Evolutionary conservation across 2,113 vertebrate genomes (phyloP).

Genomic region (Elaphurus davidianus): DNA sequence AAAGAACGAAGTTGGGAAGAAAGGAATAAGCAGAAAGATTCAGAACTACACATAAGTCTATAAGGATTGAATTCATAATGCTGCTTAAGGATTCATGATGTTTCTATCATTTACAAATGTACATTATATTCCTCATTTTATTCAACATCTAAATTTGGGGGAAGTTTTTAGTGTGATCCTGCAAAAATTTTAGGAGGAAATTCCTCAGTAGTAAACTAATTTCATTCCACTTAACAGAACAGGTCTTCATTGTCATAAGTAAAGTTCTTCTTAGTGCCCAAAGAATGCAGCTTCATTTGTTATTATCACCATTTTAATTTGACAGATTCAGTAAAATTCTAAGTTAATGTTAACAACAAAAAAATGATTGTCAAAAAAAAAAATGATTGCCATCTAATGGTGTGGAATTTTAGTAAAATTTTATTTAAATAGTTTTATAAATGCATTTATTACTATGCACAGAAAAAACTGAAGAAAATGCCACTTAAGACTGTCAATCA

Average conservation of each 20-base stretch:
- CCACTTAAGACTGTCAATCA: neutral
- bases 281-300: neutral
- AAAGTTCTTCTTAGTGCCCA: neutral
- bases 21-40: neutral
- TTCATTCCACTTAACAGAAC: neutral
- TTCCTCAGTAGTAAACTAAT: neutral
- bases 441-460: neutral
- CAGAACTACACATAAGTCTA: neutral
- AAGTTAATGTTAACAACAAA: neutral
- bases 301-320: neutral
- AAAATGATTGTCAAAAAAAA: conserved; percentile 9
- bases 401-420: neutral
- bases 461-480: neutral
- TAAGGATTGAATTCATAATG: neutral
- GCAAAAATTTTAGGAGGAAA: neutral
- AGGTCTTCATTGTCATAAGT: neutral
- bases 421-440: neutral
- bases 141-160: neutral
- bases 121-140: neutral
- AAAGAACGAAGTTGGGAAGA: neutral
- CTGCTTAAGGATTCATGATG: neutral
- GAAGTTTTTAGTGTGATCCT: neutral
- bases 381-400: neutral
- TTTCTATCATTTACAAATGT: neutral
- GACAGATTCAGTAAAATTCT: neutral